These are phyloP conservation scores for Stictonetta naevosa DNA, from an alignment of 2,113 vertebrate species.

Conservation along the genomic window DNA sequence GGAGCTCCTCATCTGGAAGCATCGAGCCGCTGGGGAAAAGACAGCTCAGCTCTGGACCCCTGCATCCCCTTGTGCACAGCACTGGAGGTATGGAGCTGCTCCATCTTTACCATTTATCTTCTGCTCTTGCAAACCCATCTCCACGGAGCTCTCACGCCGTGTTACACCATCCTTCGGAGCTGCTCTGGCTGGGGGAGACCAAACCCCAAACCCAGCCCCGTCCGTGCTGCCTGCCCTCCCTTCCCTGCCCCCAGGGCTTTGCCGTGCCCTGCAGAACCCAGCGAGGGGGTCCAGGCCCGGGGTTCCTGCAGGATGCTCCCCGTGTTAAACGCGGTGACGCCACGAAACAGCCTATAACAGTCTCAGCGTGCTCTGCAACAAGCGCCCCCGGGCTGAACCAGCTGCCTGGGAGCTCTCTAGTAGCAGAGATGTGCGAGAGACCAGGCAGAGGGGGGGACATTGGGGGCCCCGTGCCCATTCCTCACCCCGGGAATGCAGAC, in stretches of 20 bases:
- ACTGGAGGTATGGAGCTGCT: too few species aligned
- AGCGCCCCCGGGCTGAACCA: rapidly evolving
- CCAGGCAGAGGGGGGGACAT: too few species aligned
- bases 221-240: too few species aligned
- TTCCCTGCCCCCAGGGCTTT: too few species aligned
- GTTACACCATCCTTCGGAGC: rapidly evolving
- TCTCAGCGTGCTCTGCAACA: background rate
- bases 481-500: rapidly evolving
- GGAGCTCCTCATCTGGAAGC: background rate
- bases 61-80: background rate
- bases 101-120: too few species aligned
- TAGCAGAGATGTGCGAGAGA: too few species aligned
- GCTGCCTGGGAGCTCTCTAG: background rate
- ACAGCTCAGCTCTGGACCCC: rapidly evolving
- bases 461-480: background rate
- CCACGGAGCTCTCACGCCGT: rapidly evolving
- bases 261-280: too few species aligned
- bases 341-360: rapidly evolving
- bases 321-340: rapidly evolving
- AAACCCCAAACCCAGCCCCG: too few species aligned
- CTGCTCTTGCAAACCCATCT: background rate
- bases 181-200: background rate
- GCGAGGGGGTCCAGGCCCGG: background rate
- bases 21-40: background rate
- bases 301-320: background rate